Evolutionary conservation across 2,113 vertebrate genomes (phyloP).

Genomic region (Bubo blakistoni): DNA sequence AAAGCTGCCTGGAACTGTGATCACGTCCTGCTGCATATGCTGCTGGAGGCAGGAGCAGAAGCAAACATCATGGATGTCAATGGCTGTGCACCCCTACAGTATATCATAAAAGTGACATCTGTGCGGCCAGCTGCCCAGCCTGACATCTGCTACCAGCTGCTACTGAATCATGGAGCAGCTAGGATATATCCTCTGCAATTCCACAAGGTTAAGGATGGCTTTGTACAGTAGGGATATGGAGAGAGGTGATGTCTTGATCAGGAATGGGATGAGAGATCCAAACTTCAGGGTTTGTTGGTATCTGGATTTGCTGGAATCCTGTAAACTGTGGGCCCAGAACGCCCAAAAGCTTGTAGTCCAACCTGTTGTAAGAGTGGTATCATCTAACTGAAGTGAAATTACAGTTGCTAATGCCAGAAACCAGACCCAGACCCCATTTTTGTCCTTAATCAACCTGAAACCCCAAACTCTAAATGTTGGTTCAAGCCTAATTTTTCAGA

Average conservation of each 20-base stretch:
- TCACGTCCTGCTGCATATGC: constrained; percentile 86
- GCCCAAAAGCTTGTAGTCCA: background rate
- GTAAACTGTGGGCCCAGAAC: background rate
- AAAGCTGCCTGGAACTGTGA: constrained; percentile 97
- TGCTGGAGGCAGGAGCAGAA: constrained; percentile 88
- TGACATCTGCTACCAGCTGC: constrained; percentile 88
- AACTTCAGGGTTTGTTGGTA: background rate
- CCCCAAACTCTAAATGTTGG: background rate
- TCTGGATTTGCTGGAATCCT: background rate
- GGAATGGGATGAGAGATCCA: background rate
- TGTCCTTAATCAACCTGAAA: background rate
- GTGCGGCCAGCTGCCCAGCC: constrained; percentile 81
- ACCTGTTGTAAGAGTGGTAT: background rate
- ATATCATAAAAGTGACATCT: constrained; percentile 87
- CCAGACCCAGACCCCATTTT: background rate
- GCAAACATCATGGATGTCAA: constrained; percentile 89
- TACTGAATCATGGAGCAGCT: constrained; percentile 88
- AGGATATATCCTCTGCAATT: constrained; percentile 92
- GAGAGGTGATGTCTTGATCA: background rate
- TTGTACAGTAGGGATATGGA: background rate
- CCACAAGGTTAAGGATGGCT: constrained; percentile 85
- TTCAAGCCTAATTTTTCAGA: background rate
- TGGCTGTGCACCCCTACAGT: constrained; percentile 89
- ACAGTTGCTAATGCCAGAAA: background rate
- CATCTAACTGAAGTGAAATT: background rate